Evolutionary conservation across 2,797 vertebrate genomes (phyloP).

Genomic region (Anguilla anguilla): DNA sequence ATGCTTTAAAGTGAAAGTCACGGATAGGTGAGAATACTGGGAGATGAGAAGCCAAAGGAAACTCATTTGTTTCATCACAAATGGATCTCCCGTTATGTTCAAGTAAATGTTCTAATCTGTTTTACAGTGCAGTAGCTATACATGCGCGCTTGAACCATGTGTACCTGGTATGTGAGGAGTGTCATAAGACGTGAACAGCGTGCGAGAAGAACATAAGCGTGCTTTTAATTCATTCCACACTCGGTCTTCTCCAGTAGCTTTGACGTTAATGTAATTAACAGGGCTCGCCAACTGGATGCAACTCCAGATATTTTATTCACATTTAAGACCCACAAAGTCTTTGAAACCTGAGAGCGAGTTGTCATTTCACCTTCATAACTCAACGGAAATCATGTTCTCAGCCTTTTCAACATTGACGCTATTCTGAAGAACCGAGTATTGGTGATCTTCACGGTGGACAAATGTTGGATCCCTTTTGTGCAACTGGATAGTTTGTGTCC

Average conservation of each 20-base stretch:
- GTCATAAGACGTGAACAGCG: not conserved
- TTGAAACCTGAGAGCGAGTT: not conserved
- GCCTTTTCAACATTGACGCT: not conserved
- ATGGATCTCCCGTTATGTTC: not conserved
- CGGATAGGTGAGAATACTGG: constrained; percentile 24
- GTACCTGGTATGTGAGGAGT: not conserved
- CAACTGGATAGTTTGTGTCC: not conserved
- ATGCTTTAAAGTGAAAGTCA: constrained; percentile 9
- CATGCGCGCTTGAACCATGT: not conserved
- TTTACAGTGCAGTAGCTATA: not conserved
- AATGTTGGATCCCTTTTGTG: constrained; percentile 12
- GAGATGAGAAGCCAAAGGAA: not conserved
- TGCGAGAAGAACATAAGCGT: not conserved
- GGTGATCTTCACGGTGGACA: not conserved
- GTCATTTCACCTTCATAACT: not conserved
- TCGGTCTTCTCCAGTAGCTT: not conserved
- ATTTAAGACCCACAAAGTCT: not conserved
- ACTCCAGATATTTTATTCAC: not conserved
- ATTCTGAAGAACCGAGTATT: not conserved
- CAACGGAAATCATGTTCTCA: not conserved
- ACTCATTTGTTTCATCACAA: not conserved
- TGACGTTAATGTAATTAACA: not conserved
- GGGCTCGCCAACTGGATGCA: not conserved
- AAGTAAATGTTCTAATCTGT: not conserved
- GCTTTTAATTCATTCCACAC: not conserved